Percentiles rank a stretch among this genome's conserved stretches.
Conservation (phyloP, 2,797 vertebrate species). For the Chiloscyllium punctatum region DNA sequence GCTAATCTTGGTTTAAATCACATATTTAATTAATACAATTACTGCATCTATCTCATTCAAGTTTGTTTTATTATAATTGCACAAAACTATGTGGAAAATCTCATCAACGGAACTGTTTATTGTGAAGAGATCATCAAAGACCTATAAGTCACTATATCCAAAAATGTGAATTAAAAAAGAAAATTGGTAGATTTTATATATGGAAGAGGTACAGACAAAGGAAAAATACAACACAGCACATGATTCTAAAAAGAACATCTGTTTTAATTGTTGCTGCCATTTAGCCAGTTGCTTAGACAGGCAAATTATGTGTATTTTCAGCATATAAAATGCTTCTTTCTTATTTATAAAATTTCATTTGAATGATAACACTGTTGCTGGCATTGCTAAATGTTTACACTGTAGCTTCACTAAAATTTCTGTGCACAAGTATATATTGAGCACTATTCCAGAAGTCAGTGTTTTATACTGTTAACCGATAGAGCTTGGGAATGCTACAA, state of each 20-base stretch:
- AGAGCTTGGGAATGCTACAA: not conserved
- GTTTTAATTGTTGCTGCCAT: not conserved
- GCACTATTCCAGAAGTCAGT: not conserved
- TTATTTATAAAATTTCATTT: not conserved
- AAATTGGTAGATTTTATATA: not conserved
- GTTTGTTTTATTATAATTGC: conserved; percentile 1
- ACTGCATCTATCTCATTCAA: not conserved
- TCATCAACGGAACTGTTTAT: not conserved
- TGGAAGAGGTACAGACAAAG: not conserved
- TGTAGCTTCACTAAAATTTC: not conserved
- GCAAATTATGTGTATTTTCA: not conserved
- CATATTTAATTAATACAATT: conserved; percentile 9
- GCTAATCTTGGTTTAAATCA: not conserved
- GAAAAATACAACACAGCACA: not conserved
- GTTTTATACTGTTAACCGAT: not conserved
- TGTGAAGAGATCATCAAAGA: not conserved
- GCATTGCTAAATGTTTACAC: not conserved
- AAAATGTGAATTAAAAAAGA: not conserved
- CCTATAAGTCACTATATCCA: not conserved
- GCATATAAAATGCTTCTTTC: not conserved
- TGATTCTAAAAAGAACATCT: not conserved
- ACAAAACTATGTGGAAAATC: not conserved
- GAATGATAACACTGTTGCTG: not conserved
- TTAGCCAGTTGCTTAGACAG: not conserved
- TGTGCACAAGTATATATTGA: not conserved